These are phyloP conservation scores for Drosophila leontia DNA, from an alignment of 1,140 invertebrate species.

Conservation along the genomic window DNA sequence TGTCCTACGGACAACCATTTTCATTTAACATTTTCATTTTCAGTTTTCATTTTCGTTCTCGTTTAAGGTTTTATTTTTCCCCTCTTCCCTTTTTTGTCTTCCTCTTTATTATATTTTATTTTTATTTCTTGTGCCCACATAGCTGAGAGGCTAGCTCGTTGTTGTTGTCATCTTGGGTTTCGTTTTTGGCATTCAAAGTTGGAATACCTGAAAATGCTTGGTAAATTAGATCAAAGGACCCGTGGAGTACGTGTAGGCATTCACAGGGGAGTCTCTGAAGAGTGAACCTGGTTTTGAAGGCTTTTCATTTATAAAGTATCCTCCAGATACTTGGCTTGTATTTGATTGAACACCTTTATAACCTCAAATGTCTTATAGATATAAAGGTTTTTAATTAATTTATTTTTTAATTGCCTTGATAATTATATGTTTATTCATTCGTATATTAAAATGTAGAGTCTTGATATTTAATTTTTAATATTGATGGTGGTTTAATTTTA, in stretches of 20 bases:
- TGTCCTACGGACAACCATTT: slow-evolving; percentile 24
- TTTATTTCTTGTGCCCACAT: slow-evolving; percentile 15
- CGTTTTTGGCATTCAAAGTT: slow-evolving; percentile 73
- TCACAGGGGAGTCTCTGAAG: slow-evolving; percentile 13
- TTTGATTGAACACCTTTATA: no score
- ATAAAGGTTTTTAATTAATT: no score
- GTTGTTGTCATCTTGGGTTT: slow-evolving; percentile 66
- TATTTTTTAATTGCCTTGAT: no score
- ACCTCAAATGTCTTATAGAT: no score
- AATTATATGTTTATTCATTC: no score
- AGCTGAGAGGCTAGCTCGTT: slow-evolving; percentile 4
- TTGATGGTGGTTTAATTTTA: no score
- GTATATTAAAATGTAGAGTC: no score
- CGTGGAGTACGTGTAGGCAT: slow-evolving; percentile 69
- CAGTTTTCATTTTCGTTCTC: slow-evolving; percentile 19
- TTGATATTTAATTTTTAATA: no score
- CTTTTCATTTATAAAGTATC: neutral
- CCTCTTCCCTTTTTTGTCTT: neutral
- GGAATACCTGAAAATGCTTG: slow-evolving; percentile 81
- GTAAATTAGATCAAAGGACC: slow-evolving; percentile 80
- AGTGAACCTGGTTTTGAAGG: no score
- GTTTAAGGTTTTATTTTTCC: slow-evolving; percentile 8
- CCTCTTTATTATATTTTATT: slow-evolving; percentile 9
- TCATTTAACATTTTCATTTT: slow-evolving; percentile 75
- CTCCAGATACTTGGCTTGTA: no score